Evolutionary conservation across 2,888 invertebrate species (phyloP), one percentile per base, ranked within the genome.

Genomic region (Hydrotaea cyrtoneurina): DNA sequence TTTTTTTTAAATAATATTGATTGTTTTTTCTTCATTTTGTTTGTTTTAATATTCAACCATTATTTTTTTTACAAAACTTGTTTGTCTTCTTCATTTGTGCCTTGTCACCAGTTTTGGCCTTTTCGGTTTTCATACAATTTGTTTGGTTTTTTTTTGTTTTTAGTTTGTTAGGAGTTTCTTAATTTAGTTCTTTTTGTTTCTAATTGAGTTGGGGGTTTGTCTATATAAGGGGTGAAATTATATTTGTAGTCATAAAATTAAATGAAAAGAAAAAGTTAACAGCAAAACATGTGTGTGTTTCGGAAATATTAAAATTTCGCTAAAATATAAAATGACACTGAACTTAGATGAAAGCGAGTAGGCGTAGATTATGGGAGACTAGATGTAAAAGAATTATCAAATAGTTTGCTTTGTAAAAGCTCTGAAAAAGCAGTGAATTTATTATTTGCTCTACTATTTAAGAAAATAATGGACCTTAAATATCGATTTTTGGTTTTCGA

Each of bases 81-180:
- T 74, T 62, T 59, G 13, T 50, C 46, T 62, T n/a, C 59, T 73
- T 31, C 69, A 75, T 76, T 69, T 86, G 66, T 66, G 82, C 76
- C 69, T 31, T 31, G 31, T 31, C 31, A 4, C 31, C 31, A 7
- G 3, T 31, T 31, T 31, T 31, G 31, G 2, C 31, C 31, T 31
- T 31, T 71, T 78, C 78, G 78, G 66, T 69, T 78, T 66, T 75
- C n/a, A n/a, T n/a, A n/a, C n/a, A n/a, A n/a, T n/a, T 55, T 82
- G 43, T 69, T 78, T 43, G 21, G 21, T 55, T 80, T 36, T 0
- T 74, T 31, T 72, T 19, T 80, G 23, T 80, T 78, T 71, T 73
- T 86, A 50, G 81, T 57, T 36, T n/a, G n/a, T 74, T 74, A 57
- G 26, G 31, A 26, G 31, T 50, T 26, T 26, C 46, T 43, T 66